Evolutionary conservation across 2,888 invertebrate genomes (phyloP), one percentile per base, ranked within the genome.

Genomic region (Calameuta pallipes): DNA sequence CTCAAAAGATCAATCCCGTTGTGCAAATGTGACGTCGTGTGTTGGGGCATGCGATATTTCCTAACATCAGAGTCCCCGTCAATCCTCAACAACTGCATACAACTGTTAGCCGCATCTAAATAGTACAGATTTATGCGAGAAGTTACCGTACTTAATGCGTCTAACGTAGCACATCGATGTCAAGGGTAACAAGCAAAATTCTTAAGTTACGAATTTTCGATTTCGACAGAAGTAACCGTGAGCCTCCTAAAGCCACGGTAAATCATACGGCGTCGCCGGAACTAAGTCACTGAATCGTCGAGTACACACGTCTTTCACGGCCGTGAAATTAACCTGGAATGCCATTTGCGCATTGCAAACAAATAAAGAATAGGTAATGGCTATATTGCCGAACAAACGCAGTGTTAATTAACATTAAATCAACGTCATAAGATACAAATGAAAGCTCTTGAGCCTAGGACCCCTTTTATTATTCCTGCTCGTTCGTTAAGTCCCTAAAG

Each of bases 271-370:
- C 23, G 80, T 76, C 77, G 80, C 83, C 83, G 83, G 83, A 56
- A 83, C 83, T 80, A 78, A 80, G 79, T 83, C 78, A 83, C 83
- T 83, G 81, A 83, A 81, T 80, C 73, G 77, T 80, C 79, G 79
- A 81, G 80, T 56, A 36, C 81, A 77, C 74, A 79, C 33, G 74
- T 23, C 70, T 76, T 69, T 78, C 79, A 56, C 81, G 74, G 75
- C 80, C 82, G 83, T 83, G 83, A 83, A 79, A 56, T 56, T 23
- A 56, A 56, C 9, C 23, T 56, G 23, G 56, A 56, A 56, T 4
- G 36, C 36, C 12, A 15, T 15, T 56, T 23, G 23, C 23, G 23
- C 56, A 23, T 56, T 23, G 56, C 56, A 56, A 23, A 23, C 23
- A 9, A 56, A 23, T 23, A 56, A 56, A 9, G 23, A 56, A 9